A percentile compares a stretch with the other conserved stretches of the same genome.
phyloP scores from a whole-genome alignment of 2,113 vertebrate genomes.

The Phalacrocorax carbo region DNA sequence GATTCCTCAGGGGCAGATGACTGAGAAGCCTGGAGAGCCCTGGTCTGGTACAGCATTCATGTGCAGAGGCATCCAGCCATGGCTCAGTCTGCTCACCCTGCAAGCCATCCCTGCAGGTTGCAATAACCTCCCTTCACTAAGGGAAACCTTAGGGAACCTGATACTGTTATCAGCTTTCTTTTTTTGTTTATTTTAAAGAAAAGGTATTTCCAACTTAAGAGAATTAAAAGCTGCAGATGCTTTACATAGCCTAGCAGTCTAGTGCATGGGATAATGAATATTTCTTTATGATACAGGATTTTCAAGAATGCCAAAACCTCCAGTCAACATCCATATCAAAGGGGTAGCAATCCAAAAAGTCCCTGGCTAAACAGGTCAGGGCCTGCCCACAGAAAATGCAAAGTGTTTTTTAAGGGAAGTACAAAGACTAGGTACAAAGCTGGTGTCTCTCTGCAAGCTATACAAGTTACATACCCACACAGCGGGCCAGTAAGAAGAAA shows the following conservation, averaged over 20 bases:
- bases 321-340: constrained; percentile 43
- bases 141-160: neutral
- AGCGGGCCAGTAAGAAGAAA: neutral
- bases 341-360: neutral
- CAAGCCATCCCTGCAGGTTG: neutral
- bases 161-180: neutral
- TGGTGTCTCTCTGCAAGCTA: neutral
- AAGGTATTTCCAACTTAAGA: neutral
- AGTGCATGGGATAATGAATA: neutral
- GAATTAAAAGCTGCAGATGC: neutral
- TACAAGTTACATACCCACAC: neutral
- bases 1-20: neutral
- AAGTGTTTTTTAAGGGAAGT: neutral
- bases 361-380: constrained; percentile 24
- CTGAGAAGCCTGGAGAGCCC: neutral
- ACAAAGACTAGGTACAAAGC: constrained; percentile 7
- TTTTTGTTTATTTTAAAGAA: neutral
- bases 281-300: constrained; percentile 48
- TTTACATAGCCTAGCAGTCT: constrained; percentile 7
- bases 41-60: neutral
- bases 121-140: neutral
- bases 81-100: neutral
- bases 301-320: constrained; percentile 56
- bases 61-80: neutral
- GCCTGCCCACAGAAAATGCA: constrained; percentile 47